phyloP scores from a whole-genome alignment of 2,113 vertebrate species.

The Forbesichthys agassizii region DNA sequence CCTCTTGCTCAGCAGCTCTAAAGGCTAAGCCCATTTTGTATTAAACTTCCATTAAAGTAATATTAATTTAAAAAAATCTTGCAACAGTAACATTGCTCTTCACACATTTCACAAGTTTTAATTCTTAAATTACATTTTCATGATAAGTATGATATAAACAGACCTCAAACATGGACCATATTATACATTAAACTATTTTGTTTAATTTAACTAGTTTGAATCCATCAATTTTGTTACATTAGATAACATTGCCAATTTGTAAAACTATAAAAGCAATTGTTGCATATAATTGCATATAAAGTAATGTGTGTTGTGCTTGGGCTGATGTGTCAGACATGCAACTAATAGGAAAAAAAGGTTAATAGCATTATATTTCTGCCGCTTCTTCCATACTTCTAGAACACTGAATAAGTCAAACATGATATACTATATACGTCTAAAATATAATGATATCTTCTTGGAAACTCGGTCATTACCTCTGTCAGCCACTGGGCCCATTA shows the following conservation, averaged over 20 bases:
- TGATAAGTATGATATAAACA: not conserved
- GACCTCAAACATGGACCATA: not conserved
- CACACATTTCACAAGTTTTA: not conserved
- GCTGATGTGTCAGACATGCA: no score
- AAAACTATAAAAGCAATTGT: no score
- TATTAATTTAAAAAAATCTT: not conserved
- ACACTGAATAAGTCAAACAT: no score
- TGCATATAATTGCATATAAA: no score
- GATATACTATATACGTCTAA: no score
- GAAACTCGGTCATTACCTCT: not conserved
- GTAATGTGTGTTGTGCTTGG: no score
- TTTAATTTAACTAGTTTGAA: not conserved
- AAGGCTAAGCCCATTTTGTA: not conserved
- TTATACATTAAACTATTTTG: conserved; percentile 25
- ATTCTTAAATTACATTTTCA: not conserved
- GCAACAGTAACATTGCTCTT: no score
- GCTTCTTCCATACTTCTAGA: no score
- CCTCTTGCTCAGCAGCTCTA: not conserved
- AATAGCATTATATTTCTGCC: no score
- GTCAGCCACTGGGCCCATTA: conserved; percentile 24
- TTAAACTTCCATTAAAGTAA: not conserved
- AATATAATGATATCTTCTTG: no score
- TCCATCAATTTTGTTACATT: not conserved
- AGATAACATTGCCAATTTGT: no score
- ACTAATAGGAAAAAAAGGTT: no score